phyloP scores from a whole-genome alignment of 2,113 vertebrate species.

The Embiotoca jacksoni region DNA sequence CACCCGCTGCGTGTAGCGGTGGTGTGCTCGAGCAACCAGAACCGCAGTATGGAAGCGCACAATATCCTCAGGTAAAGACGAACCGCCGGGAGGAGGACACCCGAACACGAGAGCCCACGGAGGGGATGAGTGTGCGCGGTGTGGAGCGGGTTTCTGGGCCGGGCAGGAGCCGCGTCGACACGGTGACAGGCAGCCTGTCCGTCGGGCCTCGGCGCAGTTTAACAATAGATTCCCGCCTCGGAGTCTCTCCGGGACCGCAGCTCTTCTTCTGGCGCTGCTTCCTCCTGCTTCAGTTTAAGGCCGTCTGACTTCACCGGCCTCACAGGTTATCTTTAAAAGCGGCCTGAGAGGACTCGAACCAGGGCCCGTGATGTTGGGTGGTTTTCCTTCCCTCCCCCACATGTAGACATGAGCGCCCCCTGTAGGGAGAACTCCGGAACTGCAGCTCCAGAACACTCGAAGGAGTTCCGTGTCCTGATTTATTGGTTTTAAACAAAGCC shows the following conservation, averaged over 20 bases:
- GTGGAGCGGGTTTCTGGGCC: conserved; percentile 18
- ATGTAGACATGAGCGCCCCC: conserved; percentile 62
- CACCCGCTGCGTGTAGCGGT: conserved; percentile 93
- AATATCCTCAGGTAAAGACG: conserved; percentile 97
- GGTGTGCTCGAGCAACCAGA: conserved; percentile 99
- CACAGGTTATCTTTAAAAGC: background rate
- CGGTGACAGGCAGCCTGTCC: conserved; percentile 11
- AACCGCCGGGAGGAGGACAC: conserved; percentile 38
- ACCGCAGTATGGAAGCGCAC: conserved; percentile 99
- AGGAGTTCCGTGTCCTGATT: background rate
- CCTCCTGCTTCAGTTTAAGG: too few species aligned
- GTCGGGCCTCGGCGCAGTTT: conserved; percentile 59
- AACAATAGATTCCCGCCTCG: conserved; percentile 69
- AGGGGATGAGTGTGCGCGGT: conserved; percentile 24
- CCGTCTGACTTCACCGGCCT: background rate
- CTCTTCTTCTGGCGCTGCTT: background rate
- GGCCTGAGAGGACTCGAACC: background rate
- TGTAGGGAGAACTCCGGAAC: conserved; percentile 42
- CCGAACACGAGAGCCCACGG: background rate
- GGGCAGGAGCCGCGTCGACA: conserved; percentile 5
- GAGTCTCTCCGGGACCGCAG: background rate
- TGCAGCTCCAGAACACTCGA: conserved; percentile 29
- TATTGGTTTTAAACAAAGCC: background rate
- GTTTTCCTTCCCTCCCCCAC: background rate
- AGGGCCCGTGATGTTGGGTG: conserved; percentile 4